Conservation (phyloP, 2,797 vertebrate genomes). For the Hylomyscus alleni region DNA sequence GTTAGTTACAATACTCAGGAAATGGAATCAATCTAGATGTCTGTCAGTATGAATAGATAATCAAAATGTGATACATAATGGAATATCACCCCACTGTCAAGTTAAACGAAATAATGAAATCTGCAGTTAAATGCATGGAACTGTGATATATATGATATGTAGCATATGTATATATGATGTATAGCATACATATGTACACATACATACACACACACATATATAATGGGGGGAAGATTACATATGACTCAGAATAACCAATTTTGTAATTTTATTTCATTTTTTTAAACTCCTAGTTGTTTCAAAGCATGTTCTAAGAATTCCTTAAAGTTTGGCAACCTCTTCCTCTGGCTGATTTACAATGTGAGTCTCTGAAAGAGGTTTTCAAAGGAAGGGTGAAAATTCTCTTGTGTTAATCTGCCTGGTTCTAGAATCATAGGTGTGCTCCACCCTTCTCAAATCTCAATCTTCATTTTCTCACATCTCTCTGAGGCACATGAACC, state of each 20-base stretch:
- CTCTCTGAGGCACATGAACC: not conserved
- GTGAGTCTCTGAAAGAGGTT: not conserved
- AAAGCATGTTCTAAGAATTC: slow-evolving; percentile 43
- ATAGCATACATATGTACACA: not conserved
- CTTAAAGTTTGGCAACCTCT: slow-evolving; percentile 1
- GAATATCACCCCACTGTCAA: not conserved
- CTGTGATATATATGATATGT: not conserved
- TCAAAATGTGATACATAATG: too few species aligned
- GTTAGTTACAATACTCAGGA: not conserved
- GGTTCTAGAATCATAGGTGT: not conserved
- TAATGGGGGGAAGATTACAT: not conserved
- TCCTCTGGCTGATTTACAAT: not conserved
- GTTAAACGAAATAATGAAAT: not conserved
- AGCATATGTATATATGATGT: not conserved
- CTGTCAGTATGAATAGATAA: not conserved
- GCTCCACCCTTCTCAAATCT: not conserved
- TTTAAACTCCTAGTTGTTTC: slow-evolving; percentile 26
- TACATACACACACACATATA: not conserved
- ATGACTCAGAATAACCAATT: not conserved
- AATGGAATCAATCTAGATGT: not conserved
- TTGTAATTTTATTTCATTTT: slow-evolving; percentile 40
- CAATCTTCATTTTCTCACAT: not conserved
- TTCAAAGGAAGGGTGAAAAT: not conserved
- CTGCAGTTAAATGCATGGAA: not conserved
- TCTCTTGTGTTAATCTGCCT: not conserved